phyloP scores from a whole-genome alignment of 2,113 vertebrate species.

The Dicerorhinus sumatrensis region DNA sequence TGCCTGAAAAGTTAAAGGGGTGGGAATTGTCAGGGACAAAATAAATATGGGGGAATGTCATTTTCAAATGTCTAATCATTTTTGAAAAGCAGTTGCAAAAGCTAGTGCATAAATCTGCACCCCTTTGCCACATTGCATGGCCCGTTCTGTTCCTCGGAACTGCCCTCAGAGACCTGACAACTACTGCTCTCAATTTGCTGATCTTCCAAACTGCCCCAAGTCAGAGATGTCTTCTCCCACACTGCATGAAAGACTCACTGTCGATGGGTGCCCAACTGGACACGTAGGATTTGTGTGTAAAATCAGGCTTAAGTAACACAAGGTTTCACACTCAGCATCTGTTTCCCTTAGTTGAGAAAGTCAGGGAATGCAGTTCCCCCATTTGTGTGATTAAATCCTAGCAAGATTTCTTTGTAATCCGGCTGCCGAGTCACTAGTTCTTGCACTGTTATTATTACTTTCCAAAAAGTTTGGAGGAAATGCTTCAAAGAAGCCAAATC shows the following conservation, averaged over 20 bases:
- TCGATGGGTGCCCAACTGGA: background rate
- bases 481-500: background rate
- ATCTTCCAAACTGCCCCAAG: background rate
- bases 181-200: background rate
- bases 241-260: background rate
- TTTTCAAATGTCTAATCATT: background rate
- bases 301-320: background rate
- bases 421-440: background rate
- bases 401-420: background rate
- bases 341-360: background rate
- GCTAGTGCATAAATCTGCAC: too few relatives aligned
- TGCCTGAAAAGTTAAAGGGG: background rate
- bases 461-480: background rate
- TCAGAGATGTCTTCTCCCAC: background rate
- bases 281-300: background rate
- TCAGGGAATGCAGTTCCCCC: background rate
- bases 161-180: background rate
- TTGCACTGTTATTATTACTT: background rate
- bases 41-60: background rate
- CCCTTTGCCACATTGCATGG: fast-evolving
- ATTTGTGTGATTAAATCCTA: background rate
- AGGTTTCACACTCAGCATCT: background rate
- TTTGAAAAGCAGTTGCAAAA: background rate
- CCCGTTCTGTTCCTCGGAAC: background rate
- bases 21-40: constrained; percentile 1